Conservation (phyloP, 1,140 invertebrate species). For the Trichonephila clavipes region DNA sequence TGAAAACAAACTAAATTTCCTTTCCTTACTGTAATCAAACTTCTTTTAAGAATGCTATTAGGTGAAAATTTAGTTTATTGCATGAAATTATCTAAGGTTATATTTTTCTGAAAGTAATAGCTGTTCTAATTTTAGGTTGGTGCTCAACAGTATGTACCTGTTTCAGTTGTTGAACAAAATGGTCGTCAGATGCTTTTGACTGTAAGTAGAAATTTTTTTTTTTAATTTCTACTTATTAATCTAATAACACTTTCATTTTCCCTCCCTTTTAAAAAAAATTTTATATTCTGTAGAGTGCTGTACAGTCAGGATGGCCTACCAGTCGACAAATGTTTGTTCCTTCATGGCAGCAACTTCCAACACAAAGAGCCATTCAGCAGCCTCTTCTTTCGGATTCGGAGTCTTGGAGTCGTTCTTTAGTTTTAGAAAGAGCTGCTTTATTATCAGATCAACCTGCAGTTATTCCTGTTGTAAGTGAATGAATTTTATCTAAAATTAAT, state of each 20-base stretch:
- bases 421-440: slow-evolving; percentile 89
- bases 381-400: slow-evolving; percentile 86
- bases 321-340: slow-evolving; percentile 89
- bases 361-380: slow-evolving; percentile 87
- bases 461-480: slow-evolving; percentile 83
- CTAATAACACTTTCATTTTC: too few relatives aligned
- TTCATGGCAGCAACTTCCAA: slow-evolving; percentile 91
- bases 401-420: slow-evolving; percentile 89
- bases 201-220: slow-evolving; percentile 79
- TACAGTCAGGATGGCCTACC: slow-evolving; percentile 88
- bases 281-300: slow-evolving; percentile 85
- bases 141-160: slow-evolving; percentile 91
- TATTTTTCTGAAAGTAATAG: too few relatives aligned
- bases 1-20: too few relatives aligned
- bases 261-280: too few relatives aligned
- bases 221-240: neutral
- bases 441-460: slow-evolving; percentile 81
- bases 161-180: slow-evolving; percentile 91
- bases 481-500: too few relatives aligned
- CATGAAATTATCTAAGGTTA: too few relatives aligned
- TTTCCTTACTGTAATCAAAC: too few relatives aligned
- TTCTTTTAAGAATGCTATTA: too few relatives aligned
- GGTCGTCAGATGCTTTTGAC: slow-evolving; percentile 83
- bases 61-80: too few relatives aligned
- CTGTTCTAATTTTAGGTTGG: slow-evolving; percentile 79